A percentile compares a stretch with the other conserved stretches of the same genome.
These are phyloP conservation scores for Emesis furor DNA, from an alignment of 2,888 invertebrate species.

Conservation along the genomic window DNA sequence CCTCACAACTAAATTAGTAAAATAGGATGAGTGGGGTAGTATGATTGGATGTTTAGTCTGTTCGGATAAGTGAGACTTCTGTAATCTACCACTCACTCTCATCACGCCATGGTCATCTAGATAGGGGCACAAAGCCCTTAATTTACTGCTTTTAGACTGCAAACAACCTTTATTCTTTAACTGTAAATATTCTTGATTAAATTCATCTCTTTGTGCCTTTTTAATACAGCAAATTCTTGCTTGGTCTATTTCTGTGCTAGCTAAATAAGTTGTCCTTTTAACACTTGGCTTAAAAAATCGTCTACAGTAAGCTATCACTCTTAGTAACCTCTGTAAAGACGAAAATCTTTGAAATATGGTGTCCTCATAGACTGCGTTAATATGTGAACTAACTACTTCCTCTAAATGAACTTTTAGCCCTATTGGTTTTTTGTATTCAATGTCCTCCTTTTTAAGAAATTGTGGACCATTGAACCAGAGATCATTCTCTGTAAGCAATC, in stretches of 20 bases:
- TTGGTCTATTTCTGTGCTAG: not conserved
- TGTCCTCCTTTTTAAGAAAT: no score
- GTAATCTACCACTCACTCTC: conserved; percentile 37
- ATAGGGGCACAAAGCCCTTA: conserved; percentile 23
- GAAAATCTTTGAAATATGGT: no score
- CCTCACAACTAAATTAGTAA: conserved; percentile 49
- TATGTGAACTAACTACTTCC: no score
- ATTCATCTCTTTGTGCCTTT: not conserved
- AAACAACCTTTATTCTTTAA: not conserved
- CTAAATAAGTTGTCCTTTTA: not conserved
- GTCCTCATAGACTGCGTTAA: no score
- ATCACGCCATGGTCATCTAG: conserved; percentile 32
- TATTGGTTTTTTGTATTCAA: no score
- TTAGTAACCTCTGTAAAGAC: no score
- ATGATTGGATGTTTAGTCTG: conserved; percentile 42
- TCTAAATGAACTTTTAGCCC: no score
- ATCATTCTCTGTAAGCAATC: no score
- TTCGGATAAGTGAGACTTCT: conserved; percentile 16
- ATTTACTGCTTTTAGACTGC: conserved; percentile 6
- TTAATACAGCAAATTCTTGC: conserved; percentile 18
- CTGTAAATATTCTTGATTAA: conserved; percentile 12
- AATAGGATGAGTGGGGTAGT: conserved; percentile 25
- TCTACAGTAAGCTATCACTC: conserved; percentile 55
- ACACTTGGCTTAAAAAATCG: conserved; percentile 39
- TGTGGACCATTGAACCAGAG: no score